Evolutionary conservation across 2,113 vertebrate species (phyloP).

Genomic region (Synodontis membranacea): DNA sequence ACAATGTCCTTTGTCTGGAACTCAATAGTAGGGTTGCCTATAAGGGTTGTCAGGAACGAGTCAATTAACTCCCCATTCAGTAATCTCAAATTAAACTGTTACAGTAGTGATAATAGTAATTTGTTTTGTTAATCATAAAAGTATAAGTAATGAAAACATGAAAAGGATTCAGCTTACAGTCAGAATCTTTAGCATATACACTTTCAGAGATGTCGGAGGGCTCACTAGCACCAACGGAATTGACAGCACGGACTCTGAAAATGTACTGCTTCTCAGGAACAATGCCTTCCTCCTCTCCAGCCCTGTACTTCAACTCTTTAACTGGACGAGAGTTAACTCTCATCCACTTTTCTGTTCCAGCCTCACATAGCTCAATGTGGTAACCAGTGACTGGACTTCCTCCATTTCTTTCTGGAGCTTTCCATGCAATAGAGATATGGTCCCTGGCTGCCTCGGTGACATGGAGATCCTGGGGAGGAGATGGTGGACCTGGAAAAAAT

Average conservation of each 20-base stretch:
- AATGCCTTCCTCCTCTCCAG: slow-evolving; percentile 83
- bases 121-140: too few species aligned
- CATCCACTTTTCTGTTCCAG: slow-evolving; percentile 98
- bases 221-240: slow-evolving; percentile 88
- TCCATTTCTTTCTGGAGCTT: slow-evolving; percentile 88
- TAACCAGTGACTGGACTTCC: slow-evolving; percentile 91
- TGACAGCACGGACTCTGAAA: slow-evolving; percentile 92
- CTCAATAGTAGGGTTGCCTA: slow-evolving; percentile 92
- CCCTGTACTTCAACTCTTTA: slow-evolving; percentile 91
- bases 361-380: slow-evolving; percentile 92
- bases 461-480: slow-evolving; percentile 91
- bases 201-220: slow-evolving; percentile 97
- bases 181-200: slow-evolving; percentile 91
- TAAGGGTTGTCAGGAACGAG: slow-evolving; percentile 8
- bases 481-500: slow-evolving; percentile 81
- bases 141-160: neutral
- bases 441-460: slow-evolving; percentile 88
- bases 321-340: slow-evolving; percentile 92
- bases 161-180: slow-evolving; percentile 80
- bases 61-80: neutral
- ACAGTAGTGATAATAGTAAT: neutral
- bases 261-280: slow-evolving; percentile 94
- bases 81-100: neutral
- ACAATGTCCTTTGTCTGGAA: slow-evolving; percentile 89
- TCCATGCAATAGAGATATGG: slow-evolving; percentile 91